A percentile compares a stretch with the other conserved stretches of the same genome.
These are phyloP conservation scores for Aphyosemion australe DNA, from an alignment of 2,113 vertebrate species.

Conservation along the genomic window DNA sequence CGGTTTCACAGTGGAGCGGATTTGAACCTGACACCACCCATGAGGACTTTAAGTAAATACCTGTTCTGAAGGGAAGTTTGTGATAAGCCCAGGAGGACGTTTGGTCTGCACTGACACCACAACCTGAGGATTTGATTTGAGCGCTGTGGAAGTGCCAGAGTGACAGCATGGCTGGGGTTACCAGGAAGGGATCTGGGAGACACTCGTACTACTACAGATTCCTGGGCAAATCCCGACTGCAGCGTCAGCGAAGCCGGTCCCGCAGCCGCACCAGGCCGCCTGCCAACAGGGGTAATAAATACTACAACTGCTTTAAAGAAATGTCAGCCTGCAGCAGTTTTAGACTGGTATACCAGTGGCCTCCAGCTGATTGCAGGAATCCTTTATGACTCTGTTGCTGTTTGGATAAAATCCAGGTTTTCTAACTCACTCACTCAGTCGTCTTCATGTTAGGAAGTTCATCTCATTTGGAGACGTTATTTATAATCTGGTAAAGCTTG, in stretches of 20 bases:
- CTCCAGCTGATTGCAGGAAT: neutral
- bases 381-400: neutral
- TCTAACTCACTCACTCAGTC: no score
- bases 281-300: conserved; percentile 84
- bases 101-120: conserved; percentile 32
- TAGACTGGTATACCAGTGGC: neutral
- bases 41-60: conserved; percentile 27
- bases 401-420: neutral
- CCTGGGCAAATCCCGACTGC: conserved; percentile 90
- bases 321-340: conserved; percentile 29
- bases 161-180: conserved; percentile 87
- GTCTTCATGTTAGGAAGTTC: no score
- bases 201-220: conserved; percentile 95
- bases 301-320: conserved; percentile 21
- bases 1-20: conserved; percentile 24
- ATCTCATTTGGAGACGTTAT: no score
- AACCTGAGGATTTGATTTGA: conserved; percentile 29
- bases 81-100: conserved; percentile 22
- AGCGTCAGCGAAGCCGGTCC: conserved; percentile 94
- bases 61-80: conserved; percentile 23
- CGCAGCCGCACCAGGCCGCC: conserved; percentile 90
- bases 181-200: conserved; percentile 91
- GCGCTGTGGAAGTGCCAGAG: neutral
- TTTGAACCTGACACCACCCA: conserved; percentile 24
- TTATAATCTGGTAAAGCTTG: no score